Conservation (phyloP, 2,797 vertebrate genomes). For the Pipistrellus nathusii region DNA sequence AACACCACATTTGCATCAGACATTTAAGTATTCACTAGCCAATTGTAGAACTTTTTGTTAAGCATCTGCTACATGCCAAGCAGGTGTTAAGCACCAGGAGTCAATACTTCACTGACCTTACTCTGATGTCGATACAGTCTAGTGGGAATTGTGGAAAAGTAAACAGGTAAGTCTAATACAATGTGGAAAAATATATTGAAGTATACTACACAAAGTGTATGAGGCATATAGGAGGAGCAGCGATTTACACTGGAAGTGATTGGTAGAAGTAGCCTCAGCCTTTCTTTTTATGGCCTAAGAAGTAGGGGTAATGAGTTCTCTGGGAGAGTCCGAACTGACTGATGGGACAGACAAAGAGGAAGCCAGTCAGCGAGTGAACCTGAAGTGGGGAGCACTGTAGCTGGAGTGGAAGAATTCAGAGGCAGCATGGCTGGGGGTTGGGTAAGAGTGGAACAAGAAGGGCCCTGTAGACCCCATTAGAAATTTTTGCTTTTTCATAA, state of each 20-base stretch:
- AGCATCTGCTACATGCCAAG: not conserved
- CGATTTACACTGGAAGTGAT: not conserved
- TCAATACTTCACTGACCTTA: not conserved
- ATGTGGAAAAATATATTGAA: not conserved
- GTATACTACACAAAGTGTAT: not conserved
- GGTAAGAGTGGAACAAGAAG: not conserved
- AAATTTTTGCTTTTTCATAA: not conserved
- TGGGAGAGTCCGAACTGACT: not conserved
- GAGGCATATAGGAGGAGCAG: not conserved
- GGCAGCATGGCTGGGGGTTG: accelerated
- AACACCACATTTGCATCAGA: not conserved
- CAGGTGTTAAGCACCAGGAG: not conserved
- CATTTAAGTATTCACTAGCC: not conserved
- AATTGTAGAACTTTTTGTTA: not conserved
- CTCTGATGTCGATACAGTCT: not conserved
- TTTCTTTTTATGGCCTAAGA: not conserved
- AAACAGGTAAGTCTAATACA: not conserved
- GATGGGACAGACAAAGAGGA: conserved; percentile 8
- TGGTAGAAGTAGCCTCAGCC: not conserved
- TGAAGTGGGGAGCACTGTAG: not conserved
- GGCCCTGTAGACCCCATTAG: not conserved
- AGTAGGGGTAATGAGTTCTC: not conserved
- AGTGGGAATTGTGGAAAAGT: not conserved
- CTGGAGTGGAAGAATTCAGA: not conserved
- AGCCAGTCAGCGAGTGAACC: not conserved